A percentile compares a stretch with the other conserved stretches of the same genome.
phyloP scores from a whole-genome alignment of 2,888 invertebrate genomes.

The Lochmaea capreae region DNA sequence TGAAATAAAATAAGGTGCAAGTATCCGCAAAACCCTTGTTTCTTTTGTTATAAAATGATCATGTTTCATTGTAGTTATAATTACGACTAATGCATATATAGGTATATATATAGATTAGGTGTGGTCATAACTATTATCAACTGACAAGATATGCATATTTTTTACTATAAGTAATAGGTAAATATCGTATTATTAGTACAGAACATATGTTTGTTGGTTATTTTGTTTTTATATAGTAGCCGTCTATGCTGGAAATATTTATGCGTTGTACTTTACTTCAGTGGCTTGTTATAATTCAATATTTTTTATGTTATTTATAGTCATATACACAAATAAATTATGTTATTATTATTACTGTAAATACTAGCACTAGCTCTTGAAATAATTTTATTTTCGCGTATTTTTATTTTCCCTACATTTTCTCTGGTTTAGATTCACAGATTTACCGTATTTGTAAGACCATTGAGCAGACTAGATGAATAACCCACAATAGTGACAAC shows the following conservation, averaged over 20 bases:
- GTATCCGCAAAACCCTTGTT: conserved; percentile 4
- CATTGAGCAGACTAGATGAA: too few relatives aligned
- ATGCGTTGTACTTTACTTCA: neutral
- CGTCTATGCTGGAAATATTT: neutral
- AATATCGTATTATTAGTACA: conserved; percentile 4
- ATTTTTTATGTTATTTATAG: too few relatives aligned
- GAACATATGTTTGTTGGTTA: conserved; percentile 11
- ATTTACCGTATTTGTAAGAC: too few relatives aligned
- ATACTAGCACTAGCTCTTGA: too few relatives aligned
- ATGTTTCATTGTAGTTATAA: conserved; percentile 9
- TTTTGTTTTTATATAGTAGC: neutral
- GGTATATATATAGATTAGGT: conserved; percentile 10
- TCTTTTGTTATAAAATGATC: conserved; percentile 7
- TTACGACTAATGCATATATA: conserved; percentile 5
- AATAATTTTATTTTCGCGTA: too few relatives aligned
- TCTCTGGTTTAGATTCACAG: too few relatives aligned
- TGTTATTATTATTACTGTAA: too few relatives aligned
- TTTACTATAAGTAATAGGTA: conserved; percentile 11
- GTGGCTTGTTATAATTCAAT: neutral
- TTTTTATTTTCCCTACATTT: too few relatives aligned
- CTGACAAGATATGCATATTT: conserved; percentile 7
- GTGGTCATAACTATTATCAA: conserved; percentile 15
- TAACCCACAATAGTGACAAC: too few relatives aligned
- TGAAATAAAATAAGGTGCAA: neutral
- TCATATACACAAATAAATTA: too few relatives aligned